phyloP scores from a whole-genome alignment of 2,888 invertebrate species.

The Lissonota sp. region DNA sequence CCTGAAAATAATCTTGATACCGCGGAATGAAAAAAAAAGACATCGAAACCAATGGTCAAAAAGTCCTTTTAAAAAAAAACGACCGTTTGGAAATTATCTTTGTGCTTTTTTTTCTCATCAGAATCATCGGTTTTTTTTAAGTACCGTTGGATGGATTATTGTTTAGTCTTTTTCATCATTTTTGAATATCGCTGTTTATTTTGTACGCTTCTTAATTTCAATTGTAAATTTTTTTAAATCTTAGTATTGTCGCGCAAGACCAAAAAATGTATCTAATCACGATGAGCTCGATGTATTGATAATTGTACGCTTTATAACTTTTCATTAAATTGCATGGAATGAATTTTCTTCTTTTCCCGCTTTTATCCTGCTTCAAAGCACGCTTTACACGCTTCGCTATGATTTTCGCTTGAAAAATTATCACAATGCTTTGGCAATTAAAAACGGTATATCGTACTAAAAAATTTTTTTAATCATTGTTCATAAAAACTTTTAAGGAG shows the following conservation, averaged over 20 bases:
- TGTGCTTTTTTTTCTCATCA: neutral
- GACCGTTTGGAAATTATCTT: neutral
- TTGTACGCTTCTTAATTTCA: neutral
- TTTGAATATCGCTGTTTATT: neutral
- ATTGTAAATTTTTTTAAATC: conserved; percentile 3
- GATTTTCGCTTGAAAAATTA: neutral
- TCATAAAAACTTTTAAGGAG: too few species aligned
- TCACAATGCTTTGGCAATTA: too few species aligned
- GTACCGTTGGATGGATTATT: neutral
- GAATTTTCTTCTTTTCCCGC: conserved; percentile 19
- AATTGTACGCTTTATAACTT: conserved; percentile 52
- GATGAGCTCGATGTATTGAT: conserved; percentile 41
- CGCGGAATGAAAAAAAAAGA: conserved; percentile 4
- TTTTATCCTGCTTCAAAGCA: conserved; percentile 30
- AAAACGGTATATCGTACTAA: too few species aligned
- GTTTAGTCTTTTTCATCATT: neutral
- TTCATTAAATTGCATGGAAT: conserved; percentile 59
- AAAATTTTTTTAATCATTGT: too few species aligned
- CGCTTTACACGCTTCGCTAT: conserved; percentile 27
- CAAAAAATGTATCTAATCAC: conserved; percentile 33
- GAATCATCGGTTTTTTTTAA: neutral
- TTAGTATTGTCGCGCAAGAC: conserved; percentile 9
- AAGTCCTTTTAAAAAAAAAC: too few species aligned
- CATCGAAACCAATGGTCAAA: neutral
- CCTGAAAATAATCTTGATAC: conserved; percentile 9